Base-by-base conservation (phyloP, 1,140 invertebrate genomes). In the Drosophila sucinea region DNA sequence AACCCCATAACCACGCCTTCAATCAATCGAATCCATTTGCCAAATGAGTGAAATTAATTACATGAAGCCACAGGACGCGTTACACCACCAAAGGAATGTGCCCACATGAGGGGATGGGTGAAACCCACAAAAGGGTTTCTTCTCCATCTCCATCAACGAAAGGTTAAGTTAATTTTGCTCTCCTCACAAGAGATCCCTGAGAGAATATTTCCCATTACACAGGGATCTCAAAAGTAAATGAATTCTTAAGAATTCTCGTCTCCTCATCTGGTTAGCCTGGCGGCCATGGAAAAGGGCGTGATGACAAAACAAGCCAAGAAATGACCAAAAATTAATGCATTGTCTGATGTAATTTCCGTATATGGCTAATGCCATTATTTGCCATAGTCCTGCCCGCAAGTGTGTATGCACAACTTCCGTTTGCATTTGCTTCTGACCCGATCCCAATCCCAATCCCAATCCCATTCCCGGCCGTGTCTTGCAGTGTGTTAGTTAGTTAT, bases 41-140 rank as follows among this genome's bases (percentile, higher is more conserved):
- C 79, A 86, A 86, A 86, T 86, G 82, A 87, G 54, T 76, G 75
- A 86, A 86, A 86, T 87, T 86, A 86, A 86, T 86, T 86, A 87
- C 79, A 78, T 69, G 72, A 79, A 86, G 83, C 82, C 82, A 44
- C 76, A 86, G 75, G 56, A 81, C 23, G 23, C 10, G 6, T 51
- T 73, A 69, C 57, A 27, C 41, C 30, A 73, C 41, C 30, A 73
- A 64, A 47, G 23, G 38, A 44, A 27, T 47, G n/a, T 35, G 5
- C 8, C 8, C 33, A 35, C 8, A 35, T 35, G 17, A 17, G 17
- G 17, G 17, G 17, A 17, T 17, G 17, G 17, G 17, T 17, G 17
- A 17, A 17, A 0, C 17, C 33, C 33, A 8, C 33, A 35, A 38
- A 38, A 38, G 35, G 35, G 35, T 11, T 38, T 38, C 35, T n/a